Base-by-base conservation (phyloP, 2,797 vertebrate species). In the Cyprinodon diabolis region DNA sequence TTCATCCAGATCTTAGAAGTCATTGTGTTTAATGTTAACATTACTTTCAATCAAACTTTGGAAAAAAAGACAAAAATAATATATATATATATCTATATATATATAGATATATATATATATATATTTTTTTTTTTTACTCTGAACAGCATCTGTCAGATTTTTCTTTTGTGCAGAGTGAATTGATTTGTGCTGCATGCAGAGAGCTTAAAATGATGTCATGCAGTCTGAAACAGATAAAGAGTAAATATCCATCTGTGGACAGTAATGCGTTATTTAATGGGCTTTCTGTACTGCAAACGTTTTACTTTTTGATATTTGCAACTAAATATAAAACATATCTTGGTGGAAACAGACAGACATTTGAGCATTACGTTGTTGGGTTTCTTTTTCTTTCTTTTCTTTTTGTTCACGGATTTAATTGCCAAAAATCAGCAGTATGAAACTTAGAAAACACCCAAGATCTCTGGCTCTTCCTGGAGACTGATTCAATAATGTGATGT, bases 391-490 rank as follows among this genome's bases (percentile, higher is more conserved):
- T 21, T 43, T 63, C 6, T 58, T 65, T 63, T 5, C 1, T 48
- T 30, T 68, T 51, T 58, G 68, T 21, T 10, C 19, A 14, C 2
- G 30, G 43, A 23, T 9, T 69, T 17, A 62, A 71, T 30, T 58
- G 52, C 68, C n/a, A n/a, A 78, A 67, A 30, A 52, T 37, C 12
- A 10, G 19, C 40, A 23, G 17, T 19, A 55, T 7, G 4, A 23
- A 66, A 35, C 35, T 17, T 35, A 23, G 21, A 47, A 15, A 30
- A 40, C 15, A 40, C 19, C 11, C 10, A 4, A 80, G 68, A 82
- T 75, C 83, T 87, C 56, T 85, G 76, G 79, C 86, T 78, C 90
- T 82, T 74, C 66, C 84, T 15, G 1, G 2, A 82, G 78, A 67
- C 68, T 5, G 43, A 67, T n/a, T 69, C 8, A 77, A 54, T 58